Conservation (phyloP, 2,113 vertebrate species). For the Datnioides undecimradiatus region DNA sequence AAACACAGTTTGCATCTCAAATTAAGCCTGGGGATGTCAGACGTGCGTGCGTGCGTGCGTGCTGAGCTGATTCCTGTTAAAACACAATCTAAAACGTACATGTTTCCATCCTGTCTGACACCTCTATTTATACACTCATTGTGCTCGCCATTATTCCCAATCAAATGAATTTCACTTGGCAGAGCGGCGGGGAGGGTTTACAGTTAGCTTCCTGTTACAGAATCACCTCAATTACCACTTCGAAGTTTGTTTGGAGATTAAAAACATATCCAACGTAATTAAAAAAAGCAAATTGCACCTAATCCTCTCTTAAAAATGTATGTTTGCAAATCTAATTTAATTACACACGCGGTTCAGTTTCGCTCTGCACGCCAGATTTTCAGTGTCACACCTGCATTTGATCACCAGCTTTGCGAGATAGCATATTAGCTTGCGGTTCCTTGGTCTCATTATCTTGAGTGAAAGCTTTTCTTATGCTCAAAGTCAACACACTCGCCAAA, state of each 20-base stretch:
- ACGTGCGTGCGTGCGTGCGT: background rate
- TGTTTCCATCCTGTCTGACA: background rate
- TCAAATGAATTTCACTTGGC: background rate
- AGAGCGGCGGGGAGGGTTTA: background rate
- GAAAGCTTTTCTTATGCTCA: background rate
- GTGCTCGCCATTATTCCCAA: background rate
- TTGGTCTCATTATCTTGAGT: background rate
- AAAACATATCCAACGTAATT: background rate
- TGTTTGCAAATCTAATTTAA: background rate
- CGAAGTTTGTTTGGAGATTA: background rate
- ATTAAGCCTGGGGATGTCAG: background rate
- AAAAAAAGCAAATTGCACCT: background rate
- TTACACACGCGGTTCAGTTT: background rate
- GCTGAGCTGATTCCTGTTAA: background rate
- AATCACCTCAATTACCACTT: background rate
- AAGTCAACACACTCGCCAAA: too few relatives aligned
- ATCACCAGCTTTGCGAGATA: background rate
- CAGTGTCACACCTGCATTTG: background rate
- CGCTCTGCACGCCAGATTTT: rapidly evolving
- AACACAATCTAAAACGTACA: background rate
- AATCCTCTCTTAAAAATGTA: background rate
- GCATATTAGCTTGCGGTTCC: background rate
- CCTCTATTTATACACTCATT: background rate
- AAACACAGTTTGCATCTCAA: background rate
- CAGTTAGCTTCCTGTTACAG: background rate